These are phyloP conservation scores for Chalcosyrphus nemorum DNA, from an alignment of 2,888 invertebrate species.

Conservation along the genomic window DNA sequence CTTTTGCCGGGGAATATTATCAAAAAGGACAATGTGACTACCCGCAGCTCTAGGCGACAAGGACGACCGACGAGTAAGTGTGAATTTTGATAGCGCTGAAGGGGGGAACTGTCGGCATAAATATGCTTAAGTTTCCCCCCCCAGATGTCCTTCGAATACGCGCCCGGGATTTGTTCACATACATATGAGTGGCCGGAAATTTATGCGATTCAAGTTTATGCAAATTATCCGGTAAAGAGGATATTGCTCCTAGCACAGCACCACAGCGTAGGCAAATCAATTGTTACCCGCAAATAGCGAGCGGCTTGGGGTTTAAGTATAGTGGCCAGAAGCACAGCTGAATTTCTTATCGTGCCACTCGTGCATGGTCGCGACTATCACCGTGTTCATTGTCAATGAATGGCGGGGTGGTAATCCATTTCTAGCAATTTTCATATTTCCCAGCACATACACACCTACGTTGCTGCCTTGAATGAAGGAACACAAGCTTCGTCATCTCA, in stretches of 20 bases:
- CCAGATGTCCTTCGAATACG: constrained; percentile 46
- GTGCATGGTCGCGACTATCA: constrained; percentile 25
- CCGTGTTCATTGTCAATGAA: not conserved
- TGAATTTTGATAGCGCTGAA: constrained; percentile 24
- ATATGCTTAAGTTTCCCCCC: constrained; percentile 33
- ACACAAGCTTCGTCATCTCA: constrained; percentile 33
- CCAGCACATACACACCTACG: too few relatives aligned
- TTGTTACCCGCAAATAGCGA: constrained; percentile 44
- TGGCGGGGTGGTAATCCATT: constrained; percentile 36
- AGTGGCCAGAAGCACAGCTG: constrained; percentile 19
- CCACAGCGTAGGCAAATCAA: constrained; percentile 56
- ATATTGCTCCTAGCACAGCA: constrained; percentile 50
- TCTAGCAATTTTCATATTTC: constrained; percentile 41
- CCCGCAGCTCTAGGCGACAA: constrained; percentile 13
- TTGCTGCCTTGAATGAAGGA: constrained; percentile 19
- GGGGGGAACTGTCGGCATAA: constrained; percentile 5
- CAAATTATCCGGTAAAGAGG: constrained; percentile 60
- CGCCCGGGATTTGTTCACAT: constrained; percentile 22
- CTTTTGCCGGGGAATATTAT: constrained; percentile 39
- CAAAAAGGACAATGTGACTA: constrained; percentile 58
- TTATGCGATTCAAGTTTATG: constrained; percentile 68
- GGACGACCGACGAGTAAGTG: constrained; percentile 23
- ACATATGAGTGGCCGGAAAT: constrained; percentile 52
- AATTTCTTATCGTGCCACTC: constrained; percentile 18
- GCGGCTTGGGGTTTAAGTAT: not conserved